Evolutionary conservation across 1,140 invertebrate species (phyloP).

Genomic region (Coelopa frigida): DNA sequence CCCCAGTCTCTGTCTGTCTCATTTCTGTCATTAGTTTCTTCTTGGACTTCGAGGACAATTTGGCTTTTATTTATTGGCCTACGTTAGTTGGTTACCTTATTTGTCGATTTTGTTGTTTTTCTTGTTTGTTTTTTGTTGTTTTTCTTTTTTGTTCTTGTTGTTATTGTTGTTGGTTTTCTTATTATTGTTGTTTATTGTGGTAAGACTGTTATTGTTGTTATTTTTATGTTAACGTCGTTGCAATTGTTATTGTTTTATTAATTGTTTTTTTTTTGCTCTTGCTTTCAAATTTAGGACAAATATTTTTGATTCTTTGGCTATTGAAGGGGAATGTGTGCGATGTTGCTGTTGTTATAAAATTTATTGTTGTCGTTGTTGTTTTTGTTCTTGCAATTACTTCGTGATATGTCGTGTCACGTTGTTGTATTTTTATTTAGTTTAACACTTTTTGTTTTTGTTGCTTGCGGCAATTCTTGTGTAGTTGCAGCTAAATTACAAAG

Average conservation of each 20-base stretch:
- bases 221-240: too few relatives aligned
- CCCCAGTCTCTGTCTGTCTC: neutral
- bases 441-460: conserved; percentile 1
- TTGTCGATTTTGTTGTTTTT: too few relatives aligned
- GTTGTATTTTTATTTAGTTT: conserved; percentile 17
- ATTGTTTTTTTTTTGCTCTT: too few relatives aligned
- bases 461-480: conserved; percentile 6
- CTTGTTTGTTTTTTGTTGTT: conserved; percentile 10
- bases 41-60: too few relatives aligned
- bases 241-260: too few relatives aligned
- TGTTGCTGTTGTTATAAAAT: conserved; percentile 5
- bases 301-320: neutral
- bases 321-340: neutral
- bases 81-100: too few relatives aligned
- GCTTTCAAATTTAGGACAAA: too few relatives aligned
- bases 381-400: conserved; percentile 5
- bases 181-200: too few relatives aligned
- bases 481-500: too few relatives aligned
- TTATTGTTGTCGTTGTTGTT: conserved; percentile 19
- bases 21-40: too few relatives aligned
- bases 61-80: too few relatives aligned
- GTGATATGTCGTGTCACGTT: conserved; percentile 8
- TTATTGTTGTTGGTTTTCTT: conserved; percentile 2
- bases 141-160: conserved; percentile 3
- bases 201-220: too few relatives aligned